Conservation (phyloP, 2,797 vertebrate species). For the Columba guinea region DNA sequence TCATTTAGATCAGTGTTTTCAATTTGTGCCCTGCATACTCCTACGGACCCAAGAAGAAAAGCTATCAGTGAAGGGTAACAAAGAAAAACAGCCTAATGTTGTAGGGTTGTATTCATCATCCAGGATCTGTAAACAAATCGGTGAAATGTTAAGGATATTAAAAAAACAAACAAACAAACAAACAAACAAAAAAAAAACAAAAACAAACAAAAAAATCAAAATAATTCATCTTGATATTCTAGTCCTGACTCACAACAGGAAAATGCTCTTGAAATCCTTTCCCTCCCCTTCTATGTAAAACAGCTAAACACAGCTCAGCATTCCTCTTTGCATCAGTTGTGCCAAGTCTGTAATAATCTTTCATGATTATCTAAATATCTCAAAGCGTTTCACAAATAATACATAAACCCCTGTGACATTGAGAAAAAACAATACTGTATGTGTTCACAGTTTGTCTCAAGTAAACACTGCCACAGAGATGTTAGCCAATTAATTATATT, state of each 20-base stretch:
- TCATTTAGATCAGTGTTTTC: background rate
- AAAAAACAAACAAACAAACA: no score
- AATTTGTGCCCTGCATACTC: background rate
- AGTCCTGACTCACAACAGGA: background rate
- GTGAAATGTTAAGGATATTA: background rate
- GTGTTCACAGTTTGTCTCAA: background rate
- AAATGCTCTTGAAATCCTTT: background rate
- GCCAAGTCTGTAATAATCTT: background rate
- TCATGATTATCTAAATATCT: background rate
- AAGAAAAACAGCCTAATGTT: background rate
- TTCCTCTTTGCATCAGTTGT: background rate
- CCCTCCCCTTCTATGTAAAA: background rate
- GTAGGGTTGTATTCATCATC: background rate
- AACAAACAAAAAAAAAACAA: no score
- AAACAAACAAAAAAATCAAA: background rate
- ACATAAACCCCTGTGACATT: background rate
- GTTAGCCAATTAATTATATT: background rate
- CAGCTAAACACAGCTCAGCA: background rate
- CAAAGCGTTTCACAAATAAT: background rate
- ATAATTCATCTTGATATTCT: background rate
- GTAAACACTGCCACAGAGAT: background rate
- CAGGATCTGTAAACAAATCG: background rate
- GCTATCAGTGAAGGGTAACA: background rate
- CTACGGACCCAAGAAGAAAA: constrained; percentile 9
- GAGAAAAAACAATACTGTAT: background rate